phyloP scores from a whole-genome alignment of 2,888 invertebrate genomes.

The Macrosiphum euphorbiae region DNA sequence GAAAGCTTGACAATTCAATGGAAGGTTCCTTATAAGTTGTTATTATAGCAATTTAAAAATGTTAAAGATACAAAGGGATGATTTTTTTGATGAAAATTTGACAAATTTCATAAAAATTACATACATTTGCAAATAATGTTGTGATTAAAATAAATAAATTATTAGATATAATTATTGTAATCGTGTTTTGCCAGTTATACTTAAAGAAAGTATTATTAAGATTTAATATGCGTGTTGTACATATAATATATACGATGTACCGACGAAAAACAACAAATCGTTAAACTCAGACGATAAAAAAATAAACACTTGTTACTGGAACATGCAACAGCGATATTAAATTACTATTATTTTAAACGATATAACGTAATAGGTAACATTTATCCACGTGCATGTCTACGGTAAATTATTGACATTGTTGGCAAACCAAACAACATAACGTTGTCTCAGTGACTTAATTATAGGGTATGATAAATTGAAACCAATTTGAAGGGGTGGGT shows the following conservation, averaged over 20 bases:
- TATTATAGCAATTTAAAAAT: no score
- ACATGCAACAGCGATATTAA: constrained; percentile 39
- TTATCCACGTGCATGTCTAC: constrained; percentile 37
- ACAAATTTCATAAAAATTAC: no score
- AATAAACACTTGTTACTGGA: constrained; percentile 47
- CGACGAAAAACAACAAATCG: background rate
- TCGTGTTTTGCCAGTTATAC: no score
- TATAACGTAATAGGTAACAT: background rate
- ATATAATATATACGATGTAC: background rate
- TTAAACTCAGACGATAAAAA: background rate
- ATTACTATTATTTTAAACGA: constrained; percentile 38
- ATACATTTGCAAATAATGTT: no score
- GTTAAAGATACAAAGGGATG: no score
- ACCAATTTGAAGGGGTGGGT: background rate
- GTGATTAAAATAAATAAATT: no score
- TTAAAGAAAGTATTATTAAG: background rate
- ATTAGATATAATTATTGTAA: no score
- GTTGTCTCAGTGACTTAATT: background rate
- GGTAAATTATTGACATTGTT: background rate
- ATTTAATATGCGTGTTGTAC: background rate
- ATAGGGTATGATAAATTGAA: constrained; percentile 1
- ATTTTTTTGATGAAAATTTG: no score
- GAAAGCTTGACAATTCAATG: no score
- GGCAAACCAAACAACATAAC: background rate
- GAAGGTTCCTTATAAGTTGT: no score